Evolutionary conservation across 2,888 invertebrate species (phyloP), one percentile per base, ranked within the genome.

Genomic region (Pyrocoelia pectoralis): DNA sequence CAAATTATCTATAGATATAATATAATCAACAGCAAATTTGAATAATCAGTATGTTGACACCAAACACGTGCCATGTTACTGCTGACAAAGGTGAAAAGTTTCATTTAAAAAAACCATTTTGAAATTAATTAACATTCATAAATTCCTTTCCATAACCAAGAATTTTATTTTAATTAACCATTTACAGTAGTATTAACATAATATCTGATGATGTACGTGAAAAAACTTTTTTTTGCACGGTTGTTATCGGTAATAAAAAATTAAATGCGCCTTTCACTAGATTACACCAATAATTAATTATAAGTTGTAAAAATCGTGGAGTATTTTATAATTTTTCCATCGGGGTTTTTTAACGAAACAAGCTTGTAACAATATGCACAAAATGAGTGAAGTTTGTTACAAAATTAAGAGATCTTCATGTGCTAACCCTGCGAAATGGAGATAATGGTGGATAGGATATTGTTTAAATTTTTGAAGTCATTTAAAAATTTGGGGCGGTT

Each of bases 61-160:
- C 17, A 46, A 46, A 17, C 46, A 46, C 46, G 46, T 46, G 46
- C 46, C 17, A 46, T 10, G n/a, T 33, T 46, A 46, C 15, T 46
- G 15, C 46, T 46, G 13, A 46, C n/a, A 18, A 46, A 46, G 19
- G 18, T 46, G 46, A 46, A 46, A 46, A 46, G 15, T 8, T 17
- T 46, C 18, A 9, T 17, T 46, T 46, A 17, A 46, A 18, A 41
- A 46, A 17, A 8, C 15, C 17, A 18, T 46, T 46, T 18, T 18
- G 17, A 46, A 46, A 46, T 46, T 46, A 46, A 46, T 46, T 46
- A 46, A 17, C 15, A 46, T 46, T 46, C 46, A 46, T 46, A 46
- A 46, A 46, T 10, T 10, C 46, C 33, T 33, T 17, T 17, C 14
- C 17, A 46, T n/a, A 46, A 18, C 14, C 19, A 46, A 13, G 46